These are phyloP conservation scores for Zaprionus tsacasi DNA, from an alignment of 1,140 invertebrate genomes.

Conservation along the genomic window DNA sequence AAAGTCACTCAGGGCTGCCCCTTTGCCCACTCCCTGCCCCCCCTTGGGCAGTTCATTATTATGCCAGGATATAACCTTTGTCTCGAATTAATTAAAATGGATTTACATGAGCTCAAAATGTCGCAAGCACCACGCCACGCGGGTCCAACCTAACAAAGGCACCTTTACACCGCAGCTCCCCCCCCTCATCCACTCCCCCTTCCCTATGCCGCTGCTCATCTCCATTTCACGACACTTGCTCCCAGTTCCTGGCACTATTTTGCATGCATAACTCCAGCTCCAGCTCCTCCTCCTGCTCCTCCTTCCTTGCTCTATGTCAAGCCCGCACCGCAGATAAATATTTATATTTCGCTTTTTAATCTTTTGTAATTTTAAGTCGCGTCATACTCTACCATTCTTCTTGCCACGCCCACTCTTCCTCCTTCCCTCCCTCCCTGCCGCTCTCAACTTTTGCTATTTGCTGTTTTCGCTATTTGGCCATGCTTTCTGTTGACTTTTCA, in stretches of 20 bases:
- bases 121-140: conserved; percentile 43
- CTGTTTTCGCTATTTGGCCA: conserved; percentile 71
- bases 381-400: conserved; percentile 29
- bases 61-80: conserved; percentile 80
- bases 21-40: neutral
- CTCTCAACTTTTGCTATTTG: conserved; percentile 62
- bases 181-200: neutral
- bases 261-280: conserved; percentile 55
- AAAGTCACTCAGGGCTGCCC: conserved; percentile 29
- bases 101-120: conserved; percentile 82
- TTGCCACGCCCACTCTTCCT: neutral
- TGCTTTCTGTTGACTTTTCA: conserved; percentile 80
- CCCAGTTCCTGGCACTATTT: conserved; percentile 54
- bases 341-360: conserved; percentile 83
- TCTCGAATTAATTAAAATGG: conserved; percentile 83
- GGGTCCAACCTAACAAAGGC: conserved; percentile 57
- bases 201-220: conserved; percentile 21
- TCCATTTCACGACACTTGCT: conserved; percentile 23
- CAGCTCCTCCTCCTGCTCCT: neutral
- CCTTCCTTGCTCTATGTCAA: conserved; percentile 32
- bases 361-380: conserved; percentile 82
- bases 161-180: conserved; percentile 57
- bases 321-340: conserved; percentile 76
- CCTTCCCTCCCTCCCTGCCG: conserved; percentile 21
- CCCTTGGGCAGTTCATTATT: conserved; percentile 62